A percentile compares a stretch with the other conserved stretches of the same genome.
Evolutionary conservation across 2,113 vertebrate species (phyloP).

Genomic region (Myanophis thanlyinensis): DNA sequence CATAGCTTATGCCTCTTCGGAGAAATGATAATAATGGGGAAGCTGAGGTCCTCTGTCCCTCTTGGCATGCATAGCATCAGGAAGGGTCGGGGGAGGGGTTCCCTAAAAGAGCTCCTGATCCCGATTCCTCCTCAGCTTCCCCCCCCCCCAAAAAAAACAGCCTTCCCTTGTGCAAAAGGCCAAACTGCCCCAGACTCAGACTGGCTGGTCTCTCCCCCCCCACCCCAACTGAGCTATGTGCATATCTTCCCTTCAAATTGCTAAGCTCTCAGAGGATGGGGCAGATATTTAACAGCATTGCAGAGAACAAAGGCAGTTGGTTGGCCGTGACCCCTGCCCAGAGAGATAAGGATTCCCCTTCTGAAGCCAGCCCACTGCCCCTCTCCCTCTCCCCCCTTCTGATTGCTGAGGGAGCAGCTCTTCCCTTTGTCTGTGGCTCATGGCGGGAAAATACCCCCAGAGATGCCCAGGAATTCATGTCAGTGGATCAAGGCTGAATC

Average conservation of each 20-base stretch:
- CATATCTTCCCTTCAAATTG: conserved; percentile 67
- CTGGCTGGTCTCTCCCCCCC: conserved; percentile 50
- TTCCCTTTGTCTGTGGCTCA: conserved; percentile 59
- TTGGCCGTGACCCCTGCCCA: conserved; percentile 74
- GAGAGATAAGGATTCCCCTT: conserved; percentile 77
- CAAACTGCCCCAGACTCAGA: conserved; percentile 38
- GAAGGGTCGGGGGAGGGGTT: not conserved
- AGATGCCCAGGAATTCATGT: not conserved
- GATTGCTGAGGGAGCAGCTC: conserved; percentile 21
- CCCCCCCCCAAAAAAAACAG: fast-evolving
- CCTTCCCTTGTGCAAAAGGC: not conserved
- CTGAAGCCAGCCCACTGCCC: conserved; percentile 68
- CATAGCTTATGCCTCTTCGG: conserved; percentile 45
- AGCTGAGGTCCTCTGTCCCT: conserved; percentile 17
- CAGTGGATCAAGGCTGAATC: not conserved
- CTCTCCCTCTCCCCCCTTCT: conserved; percentile 19
- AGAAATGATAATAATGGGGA: conserved; percentile 40
- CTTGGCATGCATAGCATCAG: conserved; percentile 11
- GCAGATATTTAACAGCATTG: conserved; percentile 77
- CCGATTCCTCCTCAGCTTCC: not conserved
- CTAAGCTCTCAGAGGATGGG: conserved; percentile 70
- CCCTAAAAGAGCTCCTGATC: not conserved
- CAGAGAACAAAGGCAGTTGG: conserved; percentile 74
- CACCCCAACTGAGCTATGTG: conserved; percentile 67
- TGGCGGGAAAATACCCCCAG: not conserved